Evolutionary conservation across 2,797 vertebrate genomes (phyloP).

Genomic region (Melanotaenia parkinsoni): DNA sequence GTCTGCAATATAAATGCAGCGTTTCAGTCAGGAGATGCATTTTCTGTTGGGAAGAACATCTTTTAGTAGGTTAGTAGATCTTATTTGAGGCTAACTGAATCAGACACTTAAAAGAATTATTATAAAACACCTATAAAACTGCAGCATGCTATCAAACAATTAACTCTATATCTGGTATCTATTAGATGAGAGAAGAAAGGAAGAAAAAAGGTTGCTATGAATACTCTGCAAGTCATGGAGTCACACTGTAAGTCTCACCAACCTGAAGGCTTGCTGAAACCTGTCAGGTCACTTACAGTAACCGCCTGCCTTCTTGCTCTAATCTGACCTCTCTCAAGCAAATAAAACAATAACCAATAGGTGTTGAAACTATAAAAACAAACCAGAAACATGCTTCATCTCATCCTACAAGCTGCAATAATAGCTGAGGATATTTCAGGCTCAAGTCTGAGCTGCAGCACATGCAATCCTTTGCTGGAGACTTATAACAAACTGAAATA

Average conservation of each 20-base stretch:
- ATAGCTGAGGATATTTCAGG: slow-evolving; percentile 3
- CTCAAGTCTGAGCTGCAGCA: slow-evolving; percentile 12
- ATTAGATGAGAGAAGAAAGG: neutral
- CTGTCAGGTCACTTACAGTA: neutral
- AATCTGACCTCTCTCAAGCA: neutral
- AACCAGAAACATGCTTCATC: slow-evolving; percentile 1
- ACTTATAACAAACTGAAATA: slow-evolving; percentile 53
- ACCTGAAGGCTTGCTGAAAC: neutral
- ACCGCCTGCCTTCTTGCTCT: neutral
- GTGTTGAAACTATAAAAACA: slow-evolving; percentile 6
- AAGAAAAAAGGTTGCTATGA: neutral
- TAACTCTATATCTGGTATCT: neutral
- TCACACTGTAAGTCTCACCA: neutral
- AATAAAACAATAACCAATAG: neutral
- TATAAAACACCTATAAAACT: neutral
- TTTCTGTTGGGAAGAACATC: neutral
- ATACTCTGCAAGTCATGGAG: slow-evolving; percentile 6
- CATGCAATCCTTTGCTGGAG: slow-evolving; percentile 10
- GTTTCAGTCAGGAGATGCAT: neutral
- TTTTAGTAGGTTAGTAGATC: neutral
- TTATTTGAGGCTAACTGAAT: neutral
- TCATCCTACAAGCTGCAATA: slow-evolving; percentile 6
- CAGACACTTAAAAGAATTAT: neutral
- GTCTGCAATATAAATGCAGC: neutral
- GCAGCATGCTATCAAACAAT: neutral